Base-by-base conservation (phyloP, 2,888 invertebrate species). In the Cetonia aurata region DNA sequence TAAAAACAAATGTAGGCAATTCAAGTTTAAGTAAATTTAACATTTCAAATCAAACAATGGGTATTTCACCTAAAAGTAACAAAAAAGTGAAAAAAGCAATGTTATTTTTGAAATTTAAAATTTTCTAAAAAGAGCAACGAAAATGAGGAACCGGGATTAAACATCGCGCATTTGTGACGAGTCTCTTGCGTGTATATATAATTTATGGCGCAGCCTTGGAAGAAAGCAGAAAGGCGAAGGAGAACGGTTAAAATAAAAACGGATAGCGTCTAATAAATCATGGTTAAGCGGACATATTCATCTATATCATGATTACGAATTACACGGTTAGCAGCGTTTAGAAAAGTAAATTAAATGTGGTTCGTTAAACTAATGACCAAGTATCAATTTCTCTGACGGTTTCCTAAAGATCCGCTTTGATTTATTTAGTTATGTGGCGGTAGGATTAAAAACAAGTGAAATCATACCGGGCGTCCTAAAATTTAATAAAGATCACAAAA, bases 111-210 rank as follows among this genome's bases (percentile, higher is more conserved):
- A 25, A 25, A 10, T 60, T 48, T 52, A 48, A 65, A 65, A 50
- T 50, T 65, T 65, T 50, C 41, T 50, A 37, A 50, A 65, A 65
- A 50, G 12, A 65, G 15, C 17, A 33, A 10, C 9, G 62, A 13
- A 33, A 62, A 31, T 46, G 48, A 37, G 37, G 50, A 37, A 37
- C 50, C 12, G 6, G 15, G 52, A 50, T 65, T 65, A 50, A 48
- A 15, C 33, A 50, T 50, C 41, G 17, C 33, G 48, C 31, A 65
- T 50, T 15, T 25, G 3, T 37, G n/a, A 50, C 37, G 50, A 37
- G 37, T 17, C 37, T 65, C 37, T 65, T 65, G 37, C 37, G 31
- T 41, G 37, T 17, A 50, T 17, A 50, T 25, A 4, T 65, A 65
- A 65, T 65, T 65, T 37, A 65, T 65, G 13, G 17, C 15, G 6